These are phyloP conservation scores for Oceanites oceanicus DNA, from an alignment of 2,113 vertebrate species.

Conservation along the genomic window DNA sequence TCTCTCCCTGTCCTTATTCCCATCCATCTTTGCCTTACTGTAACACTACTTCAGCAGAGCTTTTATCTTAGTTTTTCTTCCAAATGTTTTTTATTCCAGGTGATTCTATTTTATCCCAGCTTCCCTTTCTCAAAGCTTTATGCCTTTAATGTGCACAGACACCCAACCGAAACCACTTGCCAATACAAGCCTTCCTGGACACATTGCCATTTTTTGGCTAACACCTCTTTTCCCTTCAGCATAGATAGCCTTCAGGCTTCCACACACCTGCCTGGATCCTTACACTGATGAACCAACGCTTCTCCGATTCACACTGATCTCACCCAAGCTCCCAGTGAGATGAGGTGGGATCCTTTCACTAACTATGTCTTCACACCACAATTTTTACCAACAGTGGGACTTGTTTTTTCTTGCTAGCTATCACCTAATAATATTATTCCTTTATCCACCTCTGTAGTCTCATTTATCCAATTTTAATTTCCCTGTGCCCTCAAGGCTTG, in stretches of 20 bases:
- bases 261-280: background rate
- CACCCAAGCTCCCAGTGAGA: background rate
- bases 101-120: background rate
- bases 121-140: background rate
- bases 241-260: background rate
- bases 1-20: background rate
- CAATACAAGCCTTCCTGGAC: background rate
- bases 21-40: background rate
- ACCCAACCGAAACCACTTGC: background rate
- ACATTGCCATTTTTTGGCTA: background rate
- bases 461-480: conserved; percentile 43
- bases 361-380: background rate
- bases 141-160: background rate
- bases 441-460: background rate
- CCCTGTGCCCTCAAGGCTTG: background rate
- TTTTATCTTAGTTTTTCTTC: background rate
- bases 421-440: background rate
- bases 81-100: background rate
- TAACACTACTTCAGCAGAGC: background rate
- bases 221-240: background rate
- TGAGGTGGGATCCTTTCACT: background rate
- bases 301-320: background rate
- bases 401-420: background rate
- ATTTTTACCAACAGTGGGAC: background rate
- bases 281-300: background rate